Evolutionary conservation across 2,113 vertebrate genomes (phyloP).

Genomic region (Chaetura pelagica): DNA sequence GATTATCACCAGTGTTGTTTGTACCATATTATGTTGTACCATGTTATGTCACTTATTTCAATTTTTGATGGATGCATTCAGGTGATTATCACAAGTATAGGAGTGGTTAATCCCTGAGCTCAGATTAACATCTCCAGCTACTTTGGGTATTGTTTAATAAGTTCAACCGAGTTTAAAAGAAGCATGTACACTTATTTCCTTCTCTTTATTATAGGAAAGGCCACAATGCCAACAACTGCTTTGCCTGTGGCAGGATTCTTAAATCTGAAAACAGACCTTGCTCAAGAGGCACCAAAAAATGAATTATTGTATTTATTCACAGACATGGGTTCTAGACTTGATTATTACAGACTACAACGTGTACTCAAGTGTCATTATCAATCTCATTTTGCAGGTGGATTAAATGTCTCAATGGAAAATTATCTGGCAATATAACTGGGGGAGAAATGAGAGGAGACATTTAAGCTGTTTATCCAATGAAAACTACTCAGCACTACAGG

Average conservation of each 20-base stretch:
- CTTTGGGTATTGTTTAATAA: background rate
- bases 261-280: background rate
- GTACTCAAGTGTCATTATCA: too few relatives aligned
- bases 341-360: background rate
- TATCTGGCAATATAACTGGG: background rate
- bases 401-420: background rate
- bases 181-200: background rate
- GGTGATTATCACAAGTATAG: background rate
- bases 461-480: background rate
- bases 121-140: background rate
- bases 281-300: background rate
- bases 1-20: background rate
- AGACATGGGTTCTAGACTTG: background rate
- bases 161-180: background rate
- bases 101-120: background rate
- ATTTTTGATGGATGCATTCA: background rate
- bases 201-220: accelerated
- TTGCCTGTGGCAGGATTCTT: background rate
- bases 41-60: background rate
- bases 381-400: background rate
- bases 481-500: background rate
- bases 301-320: background rate
- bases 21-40: background rate
- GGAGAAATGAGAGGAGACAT: too few relatives aligned
- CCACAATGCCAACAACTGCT: background rate